Evolutionary conservation across 2,797 vertebrate species (phyloP).

Genomic region (Morelia viridis): DNA sequence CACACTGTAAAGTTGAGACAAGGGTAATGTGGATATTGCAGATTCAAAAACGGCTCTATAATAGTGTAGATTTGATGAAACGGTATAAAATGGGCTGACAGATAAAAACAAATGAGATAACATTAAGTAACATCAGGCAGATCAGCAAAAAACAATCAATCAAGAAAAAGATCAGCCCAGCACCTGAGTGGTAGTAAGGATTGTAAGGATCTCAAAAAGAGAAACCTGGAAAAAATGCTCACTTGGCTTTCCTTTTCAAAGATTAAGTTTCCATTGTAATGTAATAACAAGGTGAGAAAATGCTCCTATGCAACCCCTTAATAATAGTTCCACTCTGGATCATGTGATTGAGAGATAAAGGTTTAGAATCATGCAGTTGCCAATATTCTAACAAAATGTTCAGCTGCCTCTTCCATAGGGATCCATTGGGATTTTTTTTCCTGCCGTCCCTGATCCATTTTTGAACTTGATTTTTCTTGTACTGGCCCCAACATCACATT

Average conservation of each 20-base stretch:
- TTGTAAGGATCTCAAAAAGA: neutral
- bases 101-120: neutral
- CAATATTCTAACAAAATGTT: neutral
- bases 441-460: neutral
- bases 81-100: neutral
- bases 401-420: neutral
- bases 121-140: neutral
- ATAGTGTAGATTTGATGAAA: neutral
- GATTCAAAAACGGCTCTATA: neutral
- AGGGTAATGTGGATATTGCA: neutral
- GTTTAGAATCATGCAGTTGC: neutral
- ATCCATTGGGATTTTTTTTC: neutral
- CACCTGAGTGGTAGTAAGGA: neutral
- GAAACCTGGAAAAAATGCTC: neutral
- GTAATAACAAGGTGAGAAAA: neutral
- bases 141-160: neutral
- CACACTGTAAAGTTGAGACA: neutral
- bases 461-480: neutral
- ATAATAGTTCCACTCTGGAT: neutral
- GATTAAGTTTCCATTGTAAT: neutral
- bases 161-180: neutral
- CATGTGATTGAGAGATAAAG: neutral
- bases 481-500: neutral
- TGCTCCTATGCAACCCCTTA: neutral
- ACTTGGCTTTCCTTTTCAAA: neutral